A percentile compares a stretch with the other conserved stretches of the same genome.
Evolutionary conservation across 1,140 invertebrate genomes (phyloP).

Genomic region (Tetragnatha versicolor): DNA sequence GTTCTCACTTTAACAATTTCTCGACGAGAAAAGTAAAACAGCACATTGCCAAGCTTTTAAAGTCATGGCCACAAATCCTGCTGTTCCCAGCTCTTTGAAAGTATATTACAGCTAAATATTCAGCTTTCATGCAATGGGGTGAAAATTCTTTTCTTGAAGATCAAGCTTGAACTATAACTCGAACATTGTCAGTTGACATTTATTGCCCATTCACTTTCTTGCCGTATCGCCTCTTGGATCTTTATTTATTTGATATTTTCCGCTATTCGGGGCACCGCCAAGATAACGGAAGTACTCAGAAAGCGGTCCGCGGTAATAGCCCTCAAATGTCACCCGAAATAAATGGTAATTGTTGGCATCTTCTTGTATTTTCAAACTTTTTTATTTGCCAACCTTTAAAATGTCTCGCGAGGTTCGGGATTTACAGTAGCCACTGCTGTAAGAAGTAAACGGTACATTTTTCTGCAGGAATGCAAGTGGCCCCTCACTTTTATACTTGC

Average conservation of each 20-base stretch:
- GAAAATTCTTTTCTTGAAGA: slow-evolving; percentile 46
- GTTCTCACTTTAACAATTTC: too few species aligned
- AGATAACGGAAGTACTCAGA: slow-evolving; percentile 46
- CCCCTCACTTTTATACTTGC: neutral
- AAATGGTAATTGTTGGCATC: slow-evolving; percentile 47
- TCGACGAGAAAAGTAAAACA: neutral
- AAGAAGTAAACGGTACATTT: slow-evolving; percentile 30
- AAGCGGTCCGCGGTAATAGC: slow-evolving; percentile 44
- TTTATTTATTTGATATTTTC: slow-evolving; percentile 55
- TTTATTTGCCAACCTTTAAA: slow-evolving; percentile 44
- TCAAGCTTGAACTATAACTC: slow-evolving; percentile 48
- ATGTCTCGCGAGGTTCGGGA: slow-evolving; percentile 24
- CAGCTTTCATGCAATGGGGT: slow-evolving; percentile 33
- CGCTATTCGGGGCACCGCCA: slow-evolving; percentile 26
- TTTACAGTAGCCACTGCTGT: neutral
- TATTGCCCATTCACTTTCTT: slow-evolving; percentile 47
- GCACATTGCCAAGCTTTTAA: neutral
- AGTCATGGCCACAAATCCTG: slow-evolving; percentile 20
- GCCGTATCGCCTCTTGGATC: slow-evolving; percentile 40
- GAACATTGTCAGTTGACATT: slow-evolving; percentile 53
- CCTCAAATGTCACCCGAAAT: slow-evolving; percentile 44
- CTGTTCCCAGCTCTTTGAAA: slow-evolving; percentile 40
- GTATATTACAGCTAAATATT: slow-evolving; percentile 50
- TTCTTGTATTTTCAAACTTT: slow-evolving; percentile 31
- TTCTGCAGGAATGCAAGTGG: slow-evolving; percentile 16